phyloP scores from a whole-genome alignment of 2,888 invertebrate species.

The Siphlonurus alternatus region DNA sequence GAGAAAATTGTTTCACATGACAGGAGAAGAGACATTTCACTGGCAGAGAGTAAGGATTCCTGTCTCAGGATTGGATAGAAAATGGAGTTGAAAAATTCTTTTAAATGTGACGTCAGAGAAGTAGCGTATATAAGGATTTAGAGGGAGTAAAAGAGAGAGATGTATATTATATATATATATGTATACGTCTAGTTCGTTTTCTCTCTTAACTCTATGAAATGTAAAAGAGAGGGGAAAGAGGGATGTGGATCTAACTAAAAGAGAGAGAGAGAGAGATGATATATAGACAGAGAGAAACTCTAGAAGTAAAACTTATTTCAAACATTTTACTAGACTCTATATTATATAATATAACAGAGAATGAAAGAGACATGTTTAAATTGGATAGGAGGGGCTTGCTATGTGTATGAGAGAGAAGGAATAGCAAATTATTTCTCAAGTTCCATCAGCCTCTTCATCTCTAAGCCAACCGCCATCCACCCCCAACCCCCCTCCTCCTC shows the following conservation, averaged over 20 bases:
- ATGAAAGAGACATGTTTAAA: background rate
- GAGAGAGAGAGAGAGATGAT: too few relatives aligned
- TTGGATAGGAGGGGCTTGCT: background rate
- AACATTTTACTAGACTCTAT: background rate
- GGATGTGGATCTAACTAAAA: background rate
- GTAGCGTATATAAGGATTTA: background rate
- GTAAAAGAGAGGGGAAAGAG: background rate
- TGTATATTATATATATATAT: background rate
- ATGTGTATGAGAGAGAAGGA: background rate
- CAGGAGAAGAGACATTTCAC: background rate
- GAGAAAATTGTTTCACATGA: background rate
- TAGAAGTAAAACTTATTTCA: background rate
- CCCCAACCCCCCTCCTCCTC: background rate
- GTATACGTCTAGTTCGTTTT: background rate
- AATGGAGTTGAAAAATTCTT: background rate
- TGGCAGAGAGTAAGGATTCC: background rate
- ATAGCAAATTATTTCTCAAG: background rate
- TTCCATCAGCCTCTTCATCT: background rate
- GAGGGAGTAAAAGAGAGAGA: too few relatives aligned
- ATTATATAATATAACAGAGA: background rate
- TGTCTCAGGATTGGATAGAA: background rate
- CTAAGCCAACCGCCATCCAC: background rate
- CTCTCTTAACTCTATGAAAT: too few relatives aligned
- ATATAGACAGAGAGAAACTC: too few relatives aligned
- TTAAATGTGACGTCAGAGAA: background rate